Conservation (phyloP, 2,888 invertebrate species). For the Lypha dubia region DNA sequence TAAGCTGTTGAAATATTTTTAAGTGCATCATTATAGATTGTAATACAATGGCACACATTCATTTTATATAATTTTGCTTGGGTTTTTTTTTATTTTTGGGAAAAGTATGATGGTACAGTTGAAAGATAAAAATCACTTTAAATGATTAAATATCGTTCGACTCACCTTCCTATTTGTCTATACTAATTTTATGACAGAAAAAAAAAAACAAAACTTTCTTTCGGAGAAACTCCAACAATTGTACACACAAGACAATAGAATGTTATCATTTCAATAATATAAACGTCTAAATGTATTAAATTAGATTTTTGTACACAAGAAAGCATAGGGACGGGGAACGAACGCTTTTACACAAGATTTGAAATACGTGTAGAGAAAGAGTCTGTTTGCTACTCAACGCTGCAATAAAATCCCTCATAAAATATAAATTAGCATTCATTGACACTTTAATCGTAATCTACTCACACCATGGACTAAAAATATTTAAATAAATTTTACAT, state of each 20-base stretch:
- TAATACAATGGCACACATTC: background rate
- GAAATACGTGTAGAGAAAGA: background rate
- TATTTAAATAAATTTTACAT: constrained; percentile 47
- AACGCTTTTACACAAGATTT: constrained; percentile 28
- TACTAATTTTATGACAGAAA: background rate
- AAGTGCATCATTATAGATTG: constrained; percentile 32
- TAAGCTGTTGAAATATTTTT: background rate
- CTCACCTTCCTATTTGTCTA: constrained; percentile 47
- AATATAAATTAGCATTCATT: constrained; percentile 65
- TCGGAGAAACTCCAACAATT: constrained; percentile 18
- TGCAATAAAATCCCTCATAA: constrained; percentile 44
- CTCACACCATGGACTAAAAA: constrained; percentile 29
- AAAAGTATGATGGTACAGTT: constrained; percentile 29
- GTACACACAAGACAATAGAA: constrained; percentile 34
- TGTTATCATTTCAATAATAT: background rate
- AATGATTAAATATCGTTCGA: constrained; percentile 65
- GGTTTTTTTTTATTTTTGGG: no score
- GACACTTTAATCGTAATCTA: constrained; percentile 58
- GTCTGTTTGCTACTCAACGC: background rate
- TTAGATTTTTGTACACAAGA: constrained; percentile 38
- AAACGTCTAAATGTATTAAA: constrained; percentile 7
- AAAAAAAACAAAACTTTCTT: constrained; percentile 33
- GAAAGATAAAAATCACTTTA: constrained; percentile 60
- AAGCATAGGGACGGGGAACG: background rate
- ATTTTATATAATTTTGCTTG: constrained; percentile 13